Percentiles rank a stretch among this genome's conserved stretches.
Conservation (phyloP, 2,797 vertebrate species). For the Megaceryle alcyon region DNA sequence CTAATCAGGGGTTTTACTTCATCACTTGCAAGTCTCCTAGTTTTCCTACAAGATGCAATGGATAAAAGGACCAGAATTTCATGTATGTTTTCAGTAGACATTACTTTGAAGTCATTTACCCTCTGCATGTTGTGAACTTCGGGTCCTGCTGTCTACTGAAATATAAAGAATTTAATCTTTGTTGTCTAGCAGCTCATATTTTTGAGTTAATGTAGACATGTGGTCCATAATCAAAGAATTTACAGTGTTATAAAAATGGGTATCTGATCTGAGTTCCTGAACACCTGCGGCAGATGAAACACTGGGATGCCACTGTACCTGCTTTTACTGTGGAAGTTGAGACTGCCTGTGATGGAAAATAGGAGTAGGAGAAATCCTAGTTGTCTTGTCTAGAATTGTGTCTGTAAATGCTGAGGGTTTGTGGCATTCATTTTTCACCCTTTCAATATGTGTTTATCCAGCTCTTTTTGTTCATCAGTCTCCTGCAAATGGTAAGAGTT, state of each 20-base stretch:
- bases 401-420: not conserved
- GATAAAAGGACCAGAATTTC: not conserved
- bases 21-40: not conserved
- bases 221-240: not conserved
- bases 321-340: not conserved
- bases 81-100: not conserved
- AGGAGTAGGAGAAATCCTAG: not conserved
- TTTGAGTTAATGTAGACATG: not conserved
- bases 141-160: not conserved
- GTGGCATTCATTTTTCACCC: not conserved
- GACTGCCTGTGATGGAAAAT: not conserved
- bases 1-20: not conserved
- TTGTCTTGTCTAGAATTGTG: not conserved
- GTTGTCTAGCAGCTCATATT: not conserved
- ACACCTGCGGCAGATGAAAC: not conserved
- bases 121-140: not conserved
- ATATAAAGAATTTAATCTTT: not conserved
- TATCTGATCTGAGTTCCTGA: not conserved
- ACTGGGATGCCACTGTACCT: not conserved
- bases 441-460: not conserved
- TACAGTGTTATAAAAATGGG: not conserved
- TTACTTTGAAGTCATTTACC: not conserved
- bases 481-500: not conserved
- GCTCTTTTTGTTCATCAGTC: not conserved
- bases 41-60: fast-evolving